A percentile compares a stretch with the other conserved stretches of the same genome.
Evolutionary conservation across 2,113 vertebrate species (phyloP).

Genomic region (Brachyhypopomus occidentalis): DNA sequence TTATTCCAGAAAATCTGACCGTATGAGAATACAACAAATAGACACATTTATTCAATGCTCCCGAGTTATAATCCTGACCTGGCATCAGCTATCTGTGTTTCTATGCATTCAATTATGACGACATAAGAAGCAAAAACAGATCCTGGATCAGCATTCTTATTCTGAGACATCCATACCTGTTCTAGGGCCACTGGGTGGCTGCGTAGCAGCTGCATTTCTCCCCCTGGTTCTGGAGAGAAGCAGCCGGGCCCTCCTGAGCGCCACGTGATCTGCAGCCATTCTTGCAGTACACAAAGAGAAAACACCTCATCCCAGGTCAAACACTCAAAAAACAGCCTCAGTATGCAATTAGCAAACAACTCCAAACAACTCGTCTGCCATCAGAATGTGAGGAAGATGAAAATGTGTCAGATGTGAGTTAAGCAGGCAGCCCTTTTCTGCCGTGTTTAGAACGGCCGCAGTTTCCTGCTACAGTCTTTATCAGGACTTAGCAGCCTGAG

Average conservation of each 20-base stretch:
- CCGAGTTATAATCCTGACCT: too few species aligned
- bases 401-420: constrained; percentile 39
- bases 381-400: constrained; percentile 47
- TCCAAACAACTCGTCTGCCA: not conserved
- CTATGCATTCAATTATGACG: too few species aligned
- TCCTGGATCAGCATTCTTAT: not conserved
- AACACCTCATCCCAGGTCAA: not conserved
- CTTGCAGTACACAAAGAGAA: constrained; percentile 3
- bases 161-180: constrained; percentile 23
- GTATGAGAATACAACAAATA: too few species aligned
- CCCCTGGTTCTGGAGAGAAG: constrained; percentile 47
- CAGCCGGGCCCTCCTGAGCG: constrained; percentile 51
- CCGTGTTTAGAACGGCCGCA: not conserved
- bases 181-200: not conserved
- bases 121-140: too few species aligned
- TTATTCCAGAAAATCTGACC: too few species aligned
- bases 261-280: constrained; percentile 50
- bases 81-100: too few species aligned
- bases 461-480: constrained; percentile 50
- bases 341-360: not conserved
- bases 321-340: not conserved
- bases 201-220: not conserved
- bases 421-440: not conserved
- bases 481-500: constrained; percentile 14
- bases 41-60: too few species aligned